Conservation (phyloP, 2,113 vertebrate genomes). For the Calidris pygmaea region DNA sequence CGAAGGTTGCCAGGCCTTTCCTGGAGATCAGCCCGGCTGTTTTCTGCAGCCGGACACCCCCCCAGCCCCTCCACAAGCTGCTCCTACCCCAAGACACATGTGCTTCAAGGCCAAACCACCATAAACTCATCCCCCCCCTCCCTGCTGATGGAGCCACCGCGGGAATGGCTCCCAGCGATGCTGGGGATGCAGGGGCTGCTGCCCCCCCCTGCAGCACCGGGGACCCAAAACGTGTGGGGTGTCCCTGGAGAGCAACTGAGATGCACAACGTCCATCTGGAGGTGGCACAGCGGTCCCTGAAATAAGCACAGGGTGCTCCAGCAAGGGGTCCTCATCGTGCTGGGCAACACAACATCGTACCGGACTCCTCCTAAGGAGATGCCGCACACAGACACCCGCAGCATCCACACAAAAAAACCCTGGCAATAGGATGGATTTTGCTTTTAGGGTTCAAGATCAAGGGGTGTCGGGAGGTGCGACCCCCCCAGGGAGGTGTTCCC, state of each 20-base stretch:
- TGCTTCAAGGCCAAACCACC: fast-evolving
- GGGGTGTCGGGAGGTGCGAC: background rate
- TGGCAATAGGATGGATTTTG: background rate
- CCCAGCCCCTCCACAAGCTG: background rate
- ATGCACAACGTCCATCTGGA: fast-evolving
- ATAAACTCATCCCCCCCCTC: background rate
- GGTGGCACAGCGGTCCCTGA: background rate
- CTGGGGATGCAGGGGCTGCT: background rate
- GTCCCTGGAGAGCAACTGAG: background rate
- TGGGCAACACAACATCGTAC: fast-evolving
- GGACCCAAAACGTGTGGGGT: fast-evolving
- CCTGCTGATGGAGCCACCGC: fast-evolving
- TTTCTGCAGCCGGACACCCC: background rate
- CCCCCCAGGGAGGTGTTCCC: fast-evolving
- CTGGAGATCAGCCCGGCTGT: fast-evolving
- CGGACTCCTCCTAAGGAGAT: background rate
- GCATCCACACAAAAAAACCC: background rate
- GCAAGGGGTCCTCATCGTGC: too few relatives aligned
- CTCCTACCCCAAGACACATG: background rate
- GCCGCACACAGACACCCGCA: fast-evolving
- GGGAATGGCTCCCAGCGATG: fast-evolving
- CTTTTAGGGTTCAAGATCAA: background rate
- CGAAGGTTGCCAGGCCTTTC: background rate
- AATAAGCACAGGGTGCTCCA: background rate
- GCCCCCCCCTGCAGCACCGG: background rate